phyloP scores from a whole-genome alignment of 2,113 vertebrate genomes.

The Crocuta crocuta region DNA sequence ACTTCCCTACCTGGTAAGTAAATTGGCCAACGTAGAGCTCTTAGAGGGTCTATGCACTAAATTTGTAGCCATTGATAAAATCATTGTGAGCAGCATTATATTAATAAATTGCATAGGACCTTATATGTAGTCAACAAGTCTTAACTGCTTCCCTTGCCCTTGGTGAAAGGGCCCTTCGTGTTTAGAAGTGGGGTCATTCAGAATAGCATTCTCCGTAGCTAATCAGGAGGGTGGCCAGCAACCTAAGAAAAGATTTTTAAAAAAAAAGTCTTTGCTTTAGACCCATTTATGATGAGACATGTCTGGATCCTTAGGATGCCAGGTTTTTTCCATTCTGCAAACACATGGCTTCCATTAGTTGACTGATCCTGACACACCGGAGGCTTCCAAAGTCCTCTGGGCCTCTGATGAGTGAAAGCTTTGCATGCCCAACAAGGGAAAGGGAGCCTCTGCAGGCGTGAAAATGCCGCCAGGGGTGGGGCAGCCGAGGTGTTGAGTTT shows the following conservation, averaged over 20 bases:
- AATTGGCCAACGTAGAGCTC: not conserved
- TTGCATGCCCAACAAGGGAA: slow-evolving; percentile 60
- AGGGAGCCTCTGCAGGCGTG: not conserved
- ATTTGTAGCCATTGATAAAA: not conserved
- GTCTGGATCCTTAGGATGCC: slow-evolving; percentile 5
- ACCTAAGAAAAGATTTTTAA: not conserved
- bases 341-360: slow-evolving; percentile 78
- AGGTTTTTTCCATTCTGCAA: slow-evolving; percentile 57
- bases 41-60: not conserved
- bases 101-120: not conserved
- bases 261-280: not conserved
- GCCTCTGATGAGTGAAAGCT: slow-evolving; percentile 60
- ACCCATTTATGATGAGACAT: slow-evolving; percentile 1
- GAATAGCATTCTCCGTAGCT: not conserved
- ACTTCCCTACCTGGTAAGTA: not conserved
- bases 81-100: not conserved
- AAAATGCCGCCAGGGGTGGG: slow-evolving; percentile 50
- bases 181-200: not conserved
- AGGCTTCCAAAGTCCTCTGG: slow-evolving; percentile 57
- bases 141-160: not conserved
- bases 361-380: slow-evolving; percentile 72
- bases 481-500: slow-evolving; percentile 65
- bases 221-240: not conserved
- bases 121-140: not conserved
- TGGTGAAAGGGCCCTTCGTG: not conserved